A percentile compares a stretch with the other conserved stretches of the same genome.
Conservation (phyloP, 1,140 invertebrate genomes). For the Cydia strobilella region DNA sequence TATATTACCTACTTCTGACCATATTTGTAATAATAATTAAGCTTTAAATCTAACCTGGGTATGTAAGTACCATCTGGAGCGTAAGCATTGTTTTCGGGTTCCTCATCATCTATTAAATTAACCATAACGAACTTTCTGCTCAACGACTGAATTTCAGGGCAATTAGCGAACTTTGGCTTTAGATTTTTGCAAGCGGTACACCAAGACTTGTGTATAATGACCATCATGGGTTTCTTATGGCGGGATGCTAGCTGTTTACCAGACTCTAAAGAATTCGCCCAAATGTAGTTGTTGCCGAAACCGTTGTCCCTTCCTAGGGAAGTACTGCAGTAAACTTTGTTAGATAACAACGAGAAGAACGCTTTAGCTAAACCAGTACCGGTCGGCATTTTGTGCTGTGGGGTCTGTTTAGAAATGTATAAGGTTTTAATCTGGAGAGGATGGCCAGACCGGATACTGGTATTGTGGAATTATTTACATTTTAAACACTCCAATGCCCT, state of each 20-base stretch:
- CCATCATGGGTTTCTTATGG: constrained; percentile 81
- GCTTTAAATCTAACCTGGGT: constrained; percentile 70
- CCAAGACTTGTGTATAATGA: constrained; percentile 84
- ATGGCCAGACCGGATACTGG: constrained; percentile 25
- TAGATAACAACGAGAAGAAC: constrained; percentile 54
- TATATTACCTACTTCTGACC: too few species aligned
- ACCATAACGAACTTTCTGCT: constrained; percentile 83
- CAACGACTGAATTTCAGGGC: constrained; percentile 78
- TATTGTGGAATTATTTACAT: constrained; percentile 45
- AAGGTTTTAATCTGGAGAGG: background rate
- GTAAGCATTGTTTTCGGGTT: constrained; percentile 74
- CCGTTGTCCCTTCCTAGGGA: constrained; percentile 58
- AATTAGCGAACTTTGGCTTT: constrained; percentile 81
- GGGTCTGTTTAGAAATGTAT: background rate
- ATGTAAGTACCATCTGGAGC: constrained; percentile 82
- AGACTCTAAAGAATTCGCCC: constrained; percentile 77
- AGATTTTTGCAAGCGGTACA: constrained; percentile 83
- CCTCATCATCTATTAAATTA: constrained; percentile 81
- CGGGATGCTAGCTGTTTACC: constrained; percentile 70
- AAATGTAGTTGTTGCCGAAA: constrained; percentile 70
- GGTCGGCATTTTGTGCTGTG: constrained; percentile 48
- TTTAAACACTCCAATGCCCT: constrained; percentile 42
- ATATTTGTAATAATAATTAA: too few species aligned
- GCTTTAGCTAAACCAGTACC: constrained; percentile 52
- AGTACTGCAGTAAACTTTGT: constrained; percentile 56